Percentiles rank a stretch among this genome's conserved stretches.
These are phyloP conservation scores for Diplolepis rosae DNA, from an alignment of 2,888 invertebrate genomes.

Conservation along the genomic window DNA sequence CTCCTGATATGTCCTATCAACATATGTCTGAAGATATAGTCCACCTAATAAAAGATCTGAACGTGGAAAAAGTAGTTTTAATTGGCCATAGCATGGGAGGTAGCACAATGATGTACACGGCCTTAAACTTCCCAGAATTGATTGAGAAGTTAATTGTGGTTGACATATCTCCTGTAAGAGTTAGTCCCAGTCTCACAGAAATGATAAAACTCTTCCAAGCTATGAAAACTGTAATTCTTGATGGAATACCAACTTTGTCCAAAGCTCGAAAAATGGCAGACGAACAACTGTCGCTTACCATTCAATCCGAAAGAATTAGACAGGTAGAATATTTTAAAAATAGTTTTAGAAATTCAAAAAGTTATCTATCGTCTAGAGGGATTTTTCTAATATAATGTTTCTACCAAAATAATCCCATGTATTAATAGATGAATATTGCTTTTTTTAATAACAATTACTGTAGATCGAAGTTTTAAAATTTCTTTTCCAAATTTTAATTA, in stretches of 20 bases:
- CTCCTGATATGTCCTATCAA: conserved; percentile 82
- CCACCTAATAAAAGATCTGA: conserved; percentile 79
- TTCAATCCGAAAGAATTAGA: conserved; percentile 78
- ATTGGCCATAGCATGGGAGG: conserved; percentile 98
- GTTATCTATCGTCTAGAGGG: too few relatives aligned
- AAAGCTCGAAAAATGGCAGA: conserved; percentile 83
- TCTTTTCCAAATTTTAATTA: too few relatives aligned
- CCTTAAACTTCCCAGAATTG: conserved; percentile 81
- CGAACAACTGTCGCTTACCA: conserved; percentile 77
- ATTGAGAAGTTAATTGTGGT: conserved; percentile 82
- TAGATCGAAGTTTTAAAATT: too few relatives aligned
- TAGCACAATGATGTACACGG: conserved; percentile 89
- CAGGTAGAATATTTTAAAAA: conserved; percentile 57
- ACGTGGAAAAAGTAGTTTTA: conserved; percentile 80
- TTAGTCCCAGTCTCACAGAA: conserved; percentile 78
- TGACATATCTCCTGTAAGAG: conserved; percentile 82
- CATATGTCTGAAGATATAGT: conserved; percentile 85
- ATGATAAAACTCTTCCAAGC: conserved; percentile 82
- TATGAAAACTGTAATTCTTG: conserved; percentile 79
- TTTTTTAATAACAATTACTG: too few relatives aligned
- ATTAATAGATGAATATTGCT: too few relatives aligned
- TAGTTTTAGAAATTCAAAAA: neutral
- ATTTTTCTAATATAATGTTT: too few relatives aligned
- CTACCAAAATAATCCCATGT: too few relatives aligned
- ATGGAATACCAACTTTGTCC: conserved; percentile 79